Evolutionary conservation across 2,113 vertebrate genomes (phyloP).

Genomic region (Pelmatolapia mariae): DNA sequence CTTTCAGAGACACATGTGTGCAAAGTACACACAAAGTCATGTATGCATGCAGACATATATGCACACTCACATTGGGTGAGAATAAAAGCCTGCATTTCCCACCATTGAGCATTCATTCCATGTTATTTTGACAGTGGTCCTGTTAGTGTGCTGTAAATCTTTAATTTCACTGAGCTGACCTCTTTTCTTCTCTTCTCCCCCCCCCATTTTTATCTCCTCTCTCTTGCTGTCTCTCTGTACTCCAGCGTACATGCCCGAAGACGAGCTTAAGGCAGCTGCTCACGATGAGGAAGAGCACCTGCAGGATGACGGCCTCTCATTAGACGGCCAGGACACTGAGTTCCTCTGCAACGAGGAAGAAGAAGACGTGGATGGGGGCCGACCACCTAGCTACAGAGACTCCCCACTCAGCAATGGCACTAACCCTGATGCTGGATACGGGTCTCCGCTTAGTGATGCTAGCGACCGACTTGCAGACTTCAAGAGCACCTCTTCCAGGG

Average conservation of each 20-base stretch:
- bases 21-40: conserved; percentile 47
- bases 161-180: conserved; percentile 61
- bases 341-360: conserved; percentile 88
- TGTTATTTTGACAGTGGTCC: conserved; percentile 58
- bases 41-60: conserved; percentile 27
- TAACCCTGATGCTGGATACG: conserved; percentile 92
- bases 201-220: not conserved
- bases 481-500: conserved; percentile 88
- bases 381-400: conserved; percentile 88
- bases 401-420: conserved; percentile 94
- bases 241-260: conserved; percentile 95
- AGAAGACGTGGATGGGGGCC: conserved; percentile 80
- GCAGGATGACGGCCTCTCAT: conserved; percentile 87
- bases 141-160: conserved; percentile 61
- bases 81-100: conserved; percentile 59
- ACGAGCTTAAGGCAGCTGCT: conserved; percentile 90
- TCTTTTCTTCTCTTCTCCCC: conserved; percentile 20
- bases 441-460: conserved; percentile 92
- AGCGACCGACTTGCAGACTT: conserved; percentile 91
- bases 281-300: conserved; percentile 82
- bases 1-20: conserved; percentile 64
- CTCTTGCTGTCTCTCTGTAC: conserved; percentile 46
- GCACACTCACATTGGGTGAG: conserved; percentile 11
- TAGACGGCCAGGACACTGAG: conserved; percentile 89
- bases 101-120: conserved; percentile 41